Percentiles rank a stretch among this genome's conserved stretches.
Evolutionary conservation across 2,797 vertebrate species (phyloP).

Genomic region (Megalops cyprinoides): DNA sequence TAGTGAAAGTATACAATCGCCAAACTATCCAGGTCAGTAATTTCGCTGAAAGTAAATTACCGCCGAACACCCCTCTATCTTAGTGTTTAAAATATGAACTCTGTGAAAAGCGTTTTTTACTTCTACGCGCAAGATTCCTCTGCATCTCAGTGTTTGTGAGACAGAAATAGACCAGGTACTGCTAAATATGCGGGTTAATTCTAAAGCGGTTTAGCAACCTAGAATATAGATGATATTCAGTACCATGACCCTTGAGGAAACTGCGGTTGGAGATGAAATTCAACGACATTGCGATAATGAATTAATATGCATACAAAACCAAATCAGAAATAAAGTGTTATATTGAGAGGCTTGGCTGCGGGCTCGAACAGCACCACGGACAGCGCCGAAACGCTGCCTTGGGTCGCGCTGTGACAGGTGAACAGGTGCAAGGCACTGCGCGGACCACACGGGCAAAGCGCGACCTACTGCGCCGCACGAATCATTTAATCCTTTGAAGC

Average conservation of each 20-base stretch:
- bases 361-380: slow-evolving; percentile 57
- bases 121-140: too few relatives aligned
- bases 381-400: slow-evolving; percentile 31
- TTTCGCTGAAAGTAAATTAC: not conserved
- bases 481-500: slow-evolving; percentile 48
- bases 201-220: not conserved
- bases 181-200: not conserved
- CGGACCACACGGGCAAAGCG: too few relatives aligned
- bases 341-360: too few relatives aligned
- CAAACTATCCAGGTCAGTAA: slow-evolving; percentile 95
- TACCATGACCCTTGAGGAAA: slow-evolving; percentile 7
- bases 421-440: slow-evolving; percentile 20
- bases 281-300: slow-evolving; percentile 55
- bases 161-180: not conserved
- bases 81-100: not conserved
- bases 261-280: slow-evolving; percentile 53
- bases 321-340: slow-evolving; percentile 28
- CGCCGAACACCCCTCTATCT: too few relatives aligned
- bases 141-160: not conserved
- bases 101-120: not conserved
- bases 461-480: not conserved
- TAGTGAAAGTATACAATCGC: slow-evolving; percentile 98
- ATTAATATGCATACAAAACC: slow-evolving; percentile 54
- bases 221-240: slow-evolving; percentile 44
- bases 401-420: not conserved